A percentile compares a stretch with the other conserved stretches of the same genome.
These are phyloP conservation scores for Fissipunctia ypsillon DNA, from an alignment of 2,888 invertebrate species.

Conservation along the genomic window DNA sequence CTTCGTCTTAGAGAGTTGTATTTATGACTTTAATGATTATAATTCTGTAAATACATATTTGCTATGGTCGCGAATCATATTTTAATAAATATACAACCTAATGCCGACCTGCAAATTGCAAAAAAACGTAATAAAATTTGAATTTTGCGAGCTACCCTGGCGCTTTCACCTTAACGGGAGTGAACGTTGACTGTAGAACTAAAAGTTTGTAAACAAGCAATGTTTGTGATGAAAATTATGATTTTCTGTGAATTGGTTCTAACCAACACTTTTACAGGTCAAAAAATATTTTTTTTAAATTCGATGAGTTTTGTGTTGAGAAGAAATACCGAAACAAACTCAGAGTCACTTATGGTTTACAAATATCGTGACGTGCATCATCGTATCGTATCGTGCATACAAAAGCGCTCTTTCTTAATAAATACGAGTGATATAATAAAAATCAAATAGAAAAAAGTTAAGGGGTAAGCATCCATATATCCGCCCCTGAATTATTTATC, in stretches of 20 bases:
- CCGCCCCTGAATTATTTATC: slow-evolving; percentile 65
- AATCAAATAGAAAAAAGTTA: slow-evolving; percentile 47
- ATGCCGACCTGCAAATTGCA: too few relatives aligned
- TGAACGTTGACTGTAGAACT: neutral
- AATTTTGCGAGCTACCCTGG: too few relatives aligned
- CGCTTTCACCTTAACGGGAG: too few relatives aligned
- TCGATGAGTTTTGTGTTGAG: neutral
- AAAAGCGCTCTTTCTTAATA: slow-evolving; percentile 1
- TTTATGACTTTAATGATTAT: too few relatives aligned
- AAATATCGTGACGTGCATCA: neutral
- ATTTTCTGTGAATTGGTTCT: neutral
- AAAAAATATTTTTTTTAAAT: neutral
- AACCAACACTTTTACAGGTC: neutral
- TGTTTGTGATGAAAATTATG: neutral
- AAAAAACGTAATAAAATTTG: too few relatives aligned
- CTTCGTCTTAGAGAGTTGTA: too few relatives aligned
- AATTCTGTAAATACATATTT: too few relatives aligned
- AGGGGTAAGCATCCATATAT: slow-evolving; percentile 49
- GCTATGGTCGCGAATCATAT: too few relatives aligned
- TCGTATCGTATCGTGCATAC: neutral
- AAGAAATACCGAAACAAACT: too few relatives aligned
- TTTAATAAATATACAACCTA: too few relatives aligned
- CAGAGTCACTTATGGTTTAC: neutral
- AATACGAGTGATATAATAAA: slow-evolving; percentile 50
- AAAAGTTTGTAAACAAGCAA: neutral